Evolutionary conservation across 2,113 vertebrate genomes (phyloP).

Genomic region (Datnioides undecimradiatus): DNA sequence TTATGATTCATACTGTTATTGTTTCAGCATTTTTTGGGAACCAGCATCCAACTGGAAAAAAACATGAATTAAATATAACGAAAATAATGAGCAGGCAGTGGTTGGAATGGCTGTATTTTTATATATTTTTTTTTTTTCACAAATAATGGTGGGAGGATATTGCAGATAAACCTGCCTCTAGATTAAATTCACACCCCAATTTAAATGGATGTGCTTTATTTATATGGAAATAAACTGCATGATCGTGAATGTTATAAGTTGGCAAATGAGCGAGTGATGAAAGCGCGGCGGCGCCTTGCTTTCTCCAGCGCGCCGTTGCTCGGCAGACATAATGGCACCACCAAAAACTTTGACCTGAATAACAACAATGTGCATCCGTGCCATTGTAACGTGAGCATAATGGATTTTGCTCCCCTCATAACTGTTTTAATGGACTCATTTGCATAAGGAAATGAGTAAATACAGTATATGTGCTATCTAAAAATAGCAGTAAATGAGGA

Average conservation of each 20-base stretch:
- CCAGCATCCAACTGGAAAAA: constrained; percentile 12
- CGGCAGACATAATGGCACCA: constrained; percentile 52
- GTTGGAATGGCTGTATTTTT: constrained; percentile 4
- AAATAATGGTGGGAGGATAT: constrained; percentile 47
- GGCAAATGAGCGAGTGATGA: constrained; percentile 72
- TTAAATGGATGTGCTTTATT: constrained; percentile 74
- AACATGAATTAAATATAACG: constrained; percentile 57
- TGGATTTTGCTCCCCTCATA: constrained; percentile 63
- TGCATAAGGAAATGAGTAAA: constrained; percentile 80
- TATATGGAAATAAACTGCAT: constrained; percentile 74
- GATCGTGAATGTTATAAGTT: constrained; percentile 57
- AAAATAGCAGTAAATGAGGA: constrained; percentile 61
- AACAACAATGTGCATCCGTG: constrained; percentile 32
- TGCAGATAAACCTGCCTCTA: constrained; percentile 63
- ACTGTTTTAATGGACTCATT: constrained; percentile 78
- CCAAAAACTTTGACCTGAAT: constrained; percentile 76
- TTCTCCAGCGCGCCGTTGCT: constrained; percentile 18
- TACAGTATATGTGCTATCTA: constrained; percentile 68
- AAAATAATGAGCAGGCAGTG: constrained; percentile 62
- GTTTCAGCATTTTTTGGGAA: constrained; percentile 18
- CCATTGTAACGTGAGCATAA: constrained; percentile 60
- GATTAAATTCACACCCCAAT: constrained; percentile 68
- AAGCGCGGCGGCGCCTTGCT: constrained; percentile 43
- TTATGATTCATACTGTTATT: background rate
- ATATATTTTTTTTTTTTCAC: constrained; percentile 2